Evolutionary conservation across 2,113 vertebrate species (phyloP).

Genomic region (Tachuris rubrigastra): DNA sequence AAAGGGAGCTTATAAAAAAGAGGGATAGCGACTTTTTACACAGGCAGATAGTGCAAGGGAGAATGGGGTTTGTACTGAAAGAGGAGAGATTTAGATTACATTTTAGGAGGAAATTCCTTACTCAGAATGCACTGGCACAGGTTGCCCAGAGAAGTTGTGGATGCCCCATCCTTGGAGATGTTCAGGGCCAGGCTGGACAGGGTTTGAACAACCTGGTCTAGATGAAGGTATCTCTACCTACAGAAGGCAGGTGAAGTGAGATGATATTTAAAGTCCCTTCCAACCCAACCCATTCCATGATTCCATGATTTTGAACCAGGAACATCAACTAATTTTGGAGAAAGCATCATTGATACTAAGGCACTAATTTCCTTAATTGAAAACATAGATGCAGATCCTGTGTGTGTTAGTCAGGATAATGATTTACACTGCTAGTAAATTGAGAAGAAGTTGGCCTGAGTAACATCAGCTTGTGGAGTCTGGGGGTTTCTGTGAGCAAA

Average conservation of each 20-base stretch:
- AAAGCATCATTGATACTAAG: not conserved
- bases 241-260: not conserved
- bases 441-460: not conserved
- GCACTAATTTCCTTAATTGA: not conserved
- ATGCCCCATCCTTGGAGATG: not conserved
- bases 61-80: not conserved
- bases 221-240: not conserved
- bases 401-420: not conserved
- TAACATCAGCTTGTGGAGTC: not conserved
- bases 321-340: not conserved
- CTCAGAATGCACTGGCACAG: not conserved
- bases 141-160: not conserved
- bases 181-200: not conserved
- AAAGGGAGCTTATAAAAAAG: not conserved
- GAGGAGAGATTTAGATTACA: not conserved
- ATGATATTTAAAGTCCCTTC: not conserved
- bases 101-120: not conserved
- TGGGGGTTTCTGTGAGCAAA: not conserved
- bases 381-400: not conserved
- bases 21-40: not conserved
- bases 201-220: not conserved
- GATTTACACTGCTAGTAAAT: not conserved
- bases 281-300: not conserved
- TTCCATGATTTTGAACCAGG: not conserved
- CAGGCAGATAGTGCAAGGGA: not conserved